phyloP scores from a whole-genome alignment of 2,113 vertebrate species.

The Ahaetulla prasina region DNA sequence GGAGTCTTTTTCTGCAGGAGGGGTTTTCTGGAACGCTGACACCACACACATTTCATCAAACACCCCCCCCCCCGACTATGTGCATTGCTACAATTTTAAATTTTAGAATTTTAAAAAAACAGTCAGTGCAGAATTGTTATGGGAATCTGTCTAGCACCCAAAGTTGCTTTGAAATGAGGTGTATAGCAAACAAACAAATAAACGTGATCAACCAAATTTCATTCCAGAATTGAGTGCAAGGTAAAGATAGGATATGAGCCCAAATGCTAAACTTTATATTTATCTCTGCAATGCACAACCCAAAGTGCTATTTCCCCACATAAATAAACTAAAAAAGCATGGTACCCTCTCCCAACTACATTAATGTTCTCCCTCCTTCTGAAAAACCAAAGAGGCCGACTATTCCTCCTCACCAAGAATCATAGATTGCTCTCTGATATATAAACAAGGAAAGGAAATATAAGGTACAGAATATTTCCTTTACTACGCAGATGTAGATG shows the following conservation, averaged over 20 bases:
- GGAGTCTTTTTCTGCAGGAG: no score
- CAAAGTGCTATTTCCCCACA: not conserved
- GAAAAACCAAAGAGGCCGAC: not conserved
- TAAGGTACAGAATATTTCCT: not conserved
- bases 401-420: not conserved
- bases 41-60: not conserved
- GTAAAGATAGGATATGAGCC: not conserved
- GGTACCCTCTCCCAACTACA: no score
- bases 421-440: not conserved
- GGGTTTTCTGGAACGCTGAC: no score
- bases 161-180: no score
- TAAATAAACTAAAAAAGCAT: not conserved
- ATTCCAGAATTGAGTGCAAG: not conserved
- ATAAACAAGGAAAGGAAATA: not conserved
- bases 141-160: not conserved
- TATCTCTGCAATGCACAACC: not conserved
- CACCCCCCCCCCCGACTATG: rapidly evolving
- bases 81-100: not conserved
- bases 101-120: not conserved
- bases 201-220: not conserved
- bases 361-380: not conserved
- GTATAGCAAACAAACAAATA: no score
- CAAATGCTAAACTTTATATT: not conserved
- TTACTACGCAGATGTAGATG: not conserved
- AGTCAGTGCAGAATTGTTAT: not conserved